These are phyloP conservation scores for Tinea trinotella DNA, from an alignment of 2,888 invertebrate species.

Conservation along the genomic window DNA sequence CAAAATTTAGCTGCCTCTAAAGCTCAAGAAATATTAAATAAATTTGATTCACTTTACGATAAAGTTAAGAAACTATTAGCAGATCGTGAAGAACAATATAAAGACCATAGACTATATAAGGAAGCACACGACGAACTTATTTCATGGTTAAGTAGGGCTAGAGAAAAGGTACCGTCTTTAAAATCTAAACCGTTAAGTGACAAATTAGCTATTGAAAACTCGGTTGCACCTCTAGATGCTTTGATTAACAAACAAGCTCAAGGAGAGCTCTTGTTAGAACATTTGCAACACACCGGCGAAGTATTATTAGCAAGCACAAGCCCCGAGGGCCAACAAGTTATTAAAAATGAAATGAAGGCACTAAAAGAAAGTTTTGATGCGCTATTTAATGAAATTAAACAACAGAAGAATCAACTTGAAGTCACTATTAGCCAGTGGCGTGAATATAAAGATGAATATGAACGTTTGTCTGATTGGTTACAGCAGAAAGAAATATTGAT, in stretches of 20 bases:
- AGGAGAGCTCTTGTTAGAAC: conserved; percentile 89
- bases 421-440: conserved; percentile 87
- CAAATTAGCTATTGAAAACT: conserved; percentile 89
- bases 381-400: conserved; percentile 87
- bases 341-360: conserved; percentile 88
- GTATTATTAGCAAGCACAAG: conserved; percentile 89
- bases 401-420: conserved; percentile 88
- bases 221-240: conserved; percentile 88
- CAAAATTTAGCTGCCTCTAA: conserved; percentile 87
- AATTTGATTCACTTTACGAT: conserved; percentile 85
- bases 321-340: conserved; percentile 81
- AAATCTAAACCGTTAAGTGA: conserved; percentile 89
- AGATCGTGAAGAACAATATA: conserved; percentile 88
- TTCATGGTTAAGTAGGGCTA: conserved; percentile 88
- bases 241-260: conserved; percentile 91
- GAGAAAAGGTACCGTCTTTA: conserved; percentile 90
- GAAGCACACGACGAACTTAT: conserved; percentile 92
- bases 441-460: conserved; percentile 94
- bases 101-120: conserved; percentile 90
- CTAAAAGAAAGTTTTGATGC: conserved; percentile 87
- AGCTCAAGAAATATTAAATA: conserved; percentile 87
- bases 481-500: conserved; percentile 93
- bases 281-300: conserved; percentile 89
- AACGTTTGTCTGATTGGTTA: conserved; percentile 91
- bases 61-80: conserved; percentile 82